phyloP scores from a whole-genome alignment of 2,113 vertebrate genomes.

The Gnathonemus longibarbis region DNA sequence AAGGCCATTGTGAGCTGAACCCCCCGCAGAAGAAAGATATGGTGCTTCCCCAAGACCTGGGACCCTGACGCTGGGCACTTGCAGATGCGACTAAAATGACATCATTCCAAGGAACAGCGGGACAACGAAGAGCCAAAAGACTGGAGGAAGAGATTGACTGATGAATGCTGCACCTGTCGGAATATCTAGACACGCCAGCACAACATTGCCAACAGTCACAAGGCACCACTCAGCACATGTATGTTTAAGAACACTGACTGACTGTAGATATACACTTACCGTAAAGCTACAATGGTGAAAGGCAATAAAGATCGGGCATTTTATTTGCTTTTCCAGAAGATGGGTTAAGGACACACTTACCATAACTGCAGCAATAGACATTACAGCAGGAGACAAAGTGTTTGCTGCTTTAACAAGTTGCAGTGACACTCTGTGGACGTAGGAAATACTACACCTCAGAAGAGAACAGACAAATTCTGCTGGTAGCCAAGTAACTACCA shows the following conservation, averaged over 20 bases:
- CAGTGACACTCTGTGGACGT: constrained; percentile 47
- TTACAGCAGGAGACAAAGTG: neutral
- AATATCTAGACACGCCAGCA: neutral
- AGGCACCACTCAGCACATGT: neutral
- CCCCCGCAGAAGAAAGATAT: constrained; percentile 1
- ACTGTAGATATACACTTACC: neutral
- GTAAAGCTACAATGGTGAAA: neutral
- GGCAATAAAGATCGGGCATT: neutral
- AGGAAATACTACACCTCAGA: constrained; percentile 18
- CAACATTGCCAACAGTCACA: neutral
- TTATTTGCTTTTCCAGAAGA: neutral
- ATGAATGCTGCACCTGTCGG: neutral
- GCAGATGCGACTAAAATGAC: neutral
- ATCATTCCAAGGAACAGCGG: neutral
- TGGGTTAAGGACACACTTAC: neutral
- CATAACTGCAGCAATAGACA: neutral
- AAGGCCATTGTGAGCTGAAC: constrained; percentile 41
- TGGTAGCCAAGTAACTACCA: neutral
- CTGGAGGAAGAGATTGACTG: neutral
- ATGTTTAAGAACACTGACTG: neutral
- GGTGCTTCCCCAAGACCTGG: neutral
- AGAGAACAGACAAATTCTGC: neutral
- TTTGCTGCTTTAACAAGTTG: constrained; percentile 2
- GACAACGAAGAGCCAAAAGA: no score
- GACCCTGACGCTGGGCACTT: neutral